phyloP scores from a whole-genome alignment of 2,797 vertebrate genomes.

The Smutsia temminckii region DNA sequence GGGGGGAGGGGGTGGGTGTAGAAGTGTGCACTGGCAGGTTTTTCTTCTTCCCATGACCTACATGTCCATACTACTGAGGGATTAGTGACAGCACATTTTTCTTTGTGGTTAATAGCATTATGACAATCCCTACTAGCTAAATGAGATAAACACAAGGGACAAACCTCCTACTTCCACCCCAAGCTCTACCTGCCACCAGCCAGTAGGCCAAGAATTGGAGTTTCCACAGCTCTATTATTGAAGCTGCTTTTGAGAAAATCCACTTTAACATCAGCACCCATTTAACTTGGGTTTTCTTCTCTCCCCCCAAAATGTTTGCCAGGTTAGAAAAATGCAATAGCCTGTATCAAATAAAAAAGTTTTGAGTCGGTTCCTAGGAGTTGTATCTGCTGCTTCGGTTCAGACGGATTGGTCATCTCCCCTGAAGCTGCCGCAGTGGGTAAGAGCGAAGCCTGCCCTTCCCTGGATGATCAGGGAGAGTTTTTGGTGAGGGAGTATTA shows the following conservation, averaged over 20 bases:
- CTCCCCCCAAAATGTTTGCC: background rate
- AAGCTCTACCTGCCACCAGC: background rate
- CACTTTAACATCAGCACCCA: background rate
- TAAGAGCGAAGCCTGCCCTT: too few relatives aligned
- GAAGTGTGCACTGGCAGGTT: background rate
- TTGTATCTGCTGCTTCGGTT: background rate
- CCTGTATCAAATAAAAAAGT: background rate
- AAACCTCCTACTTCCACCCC: background rate
- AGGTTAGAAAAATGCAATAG: background rate
- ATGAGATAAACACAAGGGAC: background rate
- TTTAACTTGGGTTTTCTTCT: background rate
- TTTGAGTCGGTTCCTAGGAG: background rate
- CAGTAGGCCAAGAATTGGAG: background rate
- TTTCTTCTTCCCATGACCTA: background rate
- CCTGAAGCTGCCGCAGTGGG: background rate
- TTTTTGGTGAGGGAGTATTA: too few relatives aligned
- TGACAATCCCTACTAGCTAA: background rate
- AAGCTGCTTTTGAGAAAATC: constrained; percentile 4
- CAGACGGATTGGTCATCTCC: background rate
- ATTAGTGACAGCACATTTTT: background rate
- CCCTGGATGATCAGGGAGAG: background rate
- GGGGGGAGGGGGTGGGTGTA: too few relatives aligned
- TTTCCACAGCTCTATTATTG: background rate
- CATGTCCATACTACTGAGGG: background rate
- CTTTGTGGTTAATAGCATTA: background rate